A percentile compares a stretch with the other conserved stretches of the same genome.
phyloP scores from a whole-genome alignment of 2,113 vertebrate genomes.

The Mormyrus iriodes region DNA sequence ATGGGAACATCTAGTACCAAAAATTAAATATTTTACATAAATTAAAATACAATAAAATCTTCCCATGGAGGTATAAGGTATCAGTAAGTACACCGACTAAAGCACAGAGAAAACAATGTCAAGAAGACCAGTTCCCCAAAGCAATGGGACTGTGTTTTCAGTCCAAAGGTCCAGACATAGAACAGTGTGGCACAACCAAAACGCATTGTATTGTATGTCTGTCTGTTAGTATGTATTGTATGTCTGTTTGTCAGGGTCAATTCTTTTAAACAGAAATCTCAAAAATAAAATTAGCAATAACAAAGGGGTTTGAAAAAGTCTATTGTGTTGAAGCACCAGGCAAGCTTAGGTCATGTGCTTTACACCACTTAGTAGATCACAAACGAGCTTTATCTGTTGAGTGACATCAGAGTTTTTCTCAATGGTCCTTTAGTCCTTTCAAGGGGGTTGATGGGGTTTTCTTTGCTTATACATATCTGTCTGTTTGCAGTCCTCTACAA shows the following conservation, averaged over 20 bases:
- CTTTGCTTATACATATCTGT: neutral
- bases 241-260: neutral
- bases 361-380: constrained; percentile 7
- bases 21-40: too few species aligned
- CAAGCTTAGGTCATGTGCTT: constrained; percentile 18
- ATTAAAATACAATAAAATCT: too few species aligned
- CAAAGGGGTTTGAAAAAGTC: neutral
- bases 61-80: too few species aligned
- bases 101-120: too few species aligned
- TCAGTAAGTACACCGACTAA: too few species aligned
- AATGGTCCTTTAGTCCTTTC: neutral
- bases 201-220: neutral
- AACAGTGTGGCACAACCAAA: neutral
- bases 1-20: too few species aligned
- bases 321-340: constrained; percentile 13
- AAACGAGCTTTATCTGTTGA: constrained; percentile 14
- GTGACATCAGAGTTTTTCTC: constrained; percentile 21
- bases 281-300: neutral
- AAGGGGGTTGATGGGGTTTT: neutral
- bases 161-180: neutral
- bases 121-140: too few species aligned
- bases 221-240: too few species aligned
- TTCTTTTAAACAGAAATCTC: neutral
- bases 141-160: too few species aligned
- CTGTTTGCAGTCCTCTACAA: neutral